Base-by-base conservation (phyloP, 2,113 vertebrate species). In the Labeo rohita region DNA sequence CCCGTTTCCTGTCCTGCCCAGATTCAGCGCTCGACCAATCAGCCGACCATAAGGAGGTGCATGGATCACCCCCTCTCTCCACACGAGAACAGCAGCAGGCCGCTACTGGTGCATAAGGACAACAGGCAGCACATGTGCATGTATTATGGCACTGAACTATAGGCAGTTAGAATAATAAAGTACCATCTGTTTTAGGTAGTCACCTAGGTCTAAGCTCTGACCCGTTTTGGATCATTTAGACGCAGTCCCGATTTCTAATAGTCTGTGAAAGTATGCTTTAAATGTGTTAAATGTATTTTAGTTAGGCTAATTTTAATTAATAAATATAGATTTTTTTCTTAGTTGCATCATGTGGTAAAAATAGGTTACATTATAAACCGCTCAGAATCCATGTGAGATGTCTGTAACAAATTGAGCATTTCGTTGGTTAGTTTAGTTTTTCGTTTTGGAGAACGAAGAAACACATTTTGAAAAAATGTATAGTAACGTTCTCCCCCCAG, bases 1-100 rank as follows among this genome's bases (percentile, higher is more conserved):
- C 80, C 80, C 56, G 86, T 84, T 88, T 89, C 88, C 87, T 87
- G 88, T 84, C 88, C 89, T 75, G 89, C 90, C 90, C 89, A 87
- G 70, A 83, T 76, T 66, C 15, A 54, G 50, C 73, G 54, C 72
- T 85, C 63, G 50, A 84, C 90, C 66, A 91, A 90, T 91, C 86
- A 85, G 63, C 34, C 18, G 7, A 6, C 4, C 23, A 36, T 18
- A 36, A 34, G 47, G 61, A 77, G 70, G 59, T 59, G 54, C 70
- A 72, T 54, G 52, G 49, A 54, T 81, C 63, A 18, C 39, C 75
- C 66, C 36, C 75, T 34, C 10, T 79, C 72, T 59, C 5, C 68
- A 34, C 52, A 86, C n/a, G 59, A 83, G 85, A 34, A 73, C 70
- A 82, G 61, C 85, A 72, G 79, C 39, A 43, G 79, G 16, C 16